phyloP scores from a whole-genome alignment of 2,888 invertebrate genomes.

The Drosophila barbarae region DNA sequence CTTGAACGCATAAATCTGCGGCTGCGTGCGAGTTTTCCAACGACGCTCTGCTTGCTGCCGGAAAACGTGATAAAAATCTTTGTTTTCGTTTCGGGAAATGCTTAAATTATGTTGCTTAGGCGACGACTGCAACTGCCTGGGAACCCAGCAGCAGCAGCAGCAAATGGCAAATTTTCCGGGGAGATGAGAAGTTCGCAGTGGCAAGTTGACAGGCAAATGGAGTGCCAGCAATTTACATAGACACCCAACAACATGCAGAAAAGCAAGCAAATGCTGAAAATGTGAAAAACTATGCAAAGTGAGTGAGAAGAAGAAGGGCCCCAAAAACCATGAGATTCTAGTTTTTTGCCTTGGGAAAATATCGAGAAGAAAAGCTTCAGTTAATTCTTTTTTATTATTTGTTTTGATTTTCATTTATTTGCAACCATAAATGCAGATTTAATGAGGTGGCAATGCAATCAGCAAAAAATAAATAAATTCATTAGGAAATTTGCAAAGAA shows the following conservation, averaged over 20 bases:
- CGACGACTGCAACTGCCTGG: slow-evolving; percentile 26
- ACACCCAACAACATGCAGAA: slow-evolving; percentile 32
- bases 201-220: slow-evolving; percentile 41
- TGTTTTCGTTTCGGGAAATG: slow-evolving; percentile 52
- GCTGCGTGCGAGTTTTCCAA: slow-evolving; percentile 60
- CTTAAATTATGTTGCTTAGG: slow-evolving; percentile 48
- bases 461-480: neutral
- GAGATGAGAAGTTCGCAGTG: slow-evolving; percentile 7
- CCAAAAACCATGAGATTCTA: neutral
- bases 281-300: slow-evolving; percentile 3
- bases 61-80: slow-evolving; percentile 60
- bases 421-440: neutral
- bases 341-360: slow-evolving; percentile 5
- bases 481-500: neutral
- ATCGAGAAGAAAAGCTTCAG: neutral
- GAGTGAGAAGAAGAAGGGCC: neutral
- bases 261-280: slow-evolving; percentile 6
- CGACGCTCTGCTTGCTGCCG: slow-evolving; percentile 32
- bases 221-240: slow-evolving; percentile 53
- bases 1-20: slow-evolving; percentile 51
- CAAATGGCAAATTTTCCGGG: slow-evolving; percentile 18
- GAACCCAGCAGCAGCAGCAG: slow-evolving; percentile 5
- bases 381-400: neutral
- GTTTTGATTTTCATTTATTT: neutral
- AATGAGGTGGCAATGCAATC: neutral